Evolutionary conservation across 2,797 vertebrate genomes (phyloP).

Genomic region (Rhinichthys osculus): DNA sequence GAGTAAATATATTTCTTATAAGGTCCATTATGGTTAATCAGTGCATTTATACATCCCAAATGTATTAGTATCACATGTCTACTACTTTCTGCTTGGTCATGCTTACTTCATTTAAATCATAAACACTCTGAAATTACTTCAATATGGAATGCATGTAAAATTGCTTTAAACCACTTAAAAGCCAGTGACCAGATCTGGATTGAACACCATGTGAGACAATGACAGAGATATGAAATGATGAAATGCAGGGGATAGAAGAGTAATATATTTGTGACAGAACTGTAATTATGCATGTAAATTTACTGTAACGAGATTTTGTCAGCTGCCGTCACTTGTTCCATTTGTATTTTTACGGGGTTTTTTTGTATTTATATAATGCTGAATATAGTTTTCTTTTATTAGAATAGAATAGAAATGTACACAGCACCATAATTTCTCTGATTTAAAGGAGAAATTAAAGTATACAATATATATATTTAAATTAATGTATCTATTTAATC

Average conservation of each 20-base stretch:
- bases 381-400: background rate
- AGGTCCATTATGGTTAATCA: conserved; percentile 68
- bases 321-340: background rate
- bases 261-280: conserved; percentile 69
- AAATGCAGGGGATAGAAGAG: conserved; percentile 75
- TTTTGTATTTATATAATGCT: background rate
- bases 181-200: conserved; percentile 79
- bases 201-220: conserved; percentile 82
- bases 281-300: conserved; percentile 53
- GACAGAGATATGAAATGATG: conserved; percentile 81
- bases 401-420: background rate
- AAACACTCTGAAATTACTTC: conserved; percentile 84
- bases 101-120: conserved; percentile 91
- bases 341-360: too few relatives aligned
- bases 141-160: conserved; percentile 79
- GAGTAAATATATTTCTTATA: background rate
- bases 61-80: conserved; percentile 82
- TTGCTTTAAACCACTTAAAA: conserved; percentile 70
- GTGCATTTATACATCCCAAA: conserved; percentile 89
- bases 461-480: background rate
- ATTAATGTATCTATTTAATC: background rate
- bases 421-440: background rate
- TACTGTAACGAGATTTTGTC: background rate
- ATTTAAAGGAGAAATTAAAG: background rate
- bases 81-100: conserved; percentile 85